A percentile compares a stretch with the other conserved stretches of the same genome.
phyloP scores from a whole-genome alignment of 2,797 vertebrate genomes.

The Alectoris magna region DNA sequence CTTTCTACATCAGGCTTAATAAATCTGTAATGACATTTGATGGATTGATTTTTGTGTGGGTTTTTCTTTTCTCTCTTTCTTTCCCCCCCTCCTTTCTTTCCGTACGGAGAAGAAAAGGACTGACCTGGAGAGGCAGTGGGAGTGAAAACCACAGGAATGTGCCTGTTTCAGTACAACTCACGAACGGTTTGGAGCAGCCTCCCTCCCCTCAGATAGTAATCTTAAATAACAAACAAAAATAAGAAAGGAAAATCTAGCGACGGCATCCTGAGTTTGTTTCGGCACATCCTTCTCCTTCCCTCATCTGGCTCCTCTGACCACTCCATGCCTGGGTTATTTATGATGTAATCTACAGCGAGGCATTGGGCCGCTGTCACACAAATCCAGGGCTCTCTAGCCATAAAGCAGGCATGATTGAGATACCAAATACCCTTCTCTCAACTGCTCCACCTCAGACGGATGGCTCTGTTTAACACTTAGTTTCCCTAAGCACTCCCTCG shows the following conservation, averaged over 20 bases:
- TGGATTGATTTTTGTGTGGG: slow-evolving; percentile 81
- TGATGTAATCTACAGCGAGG: slow-evolving; percentile 52
- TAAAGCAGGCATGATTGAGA: slow-evolving; percentile 47
- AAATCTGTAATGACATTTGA: slow-evolving; percentile 88
- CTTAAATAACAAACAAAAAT: not conserved
- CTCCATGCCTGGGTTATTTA: slow-evolving; percentile 52
- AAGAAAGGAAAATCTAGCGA: not conserved
- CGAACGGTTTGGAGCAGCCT: not conserved
- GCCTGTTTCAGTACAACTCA: not conserved
- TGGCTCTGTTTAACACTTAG: slow-evolving; percentile 20
- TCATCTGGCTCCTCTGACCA: slow-evolving; percentile 21
- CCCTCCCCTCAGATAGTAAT: slow-evolving; percentile 6
- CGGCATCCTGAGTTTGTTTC: not conserved
- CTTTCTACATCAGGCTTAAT: slow-evolving; percentile 88
- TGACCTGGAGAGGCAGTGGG: slow-evolving; percentile 24
- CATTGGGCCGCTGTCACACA: slow-evolving; percentile 58
- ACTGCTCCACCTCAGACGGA: slow-evolving; percentile 6
- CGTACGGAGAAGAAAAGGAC: not conserved
- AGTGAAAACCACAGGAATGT: not conserved
- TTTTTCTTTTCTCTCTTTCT: slow-evolving; percentile 46
- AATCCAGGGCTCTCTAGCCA: slow-evolving; percentile 49
- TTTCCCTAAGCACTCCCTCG: slow-evolving; percentile 12
- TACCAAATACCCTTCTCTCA: slow-evolving; percentile 2
- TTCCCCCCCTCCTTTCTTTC: not conserved
- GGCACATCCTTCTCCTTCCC: not conserved